Evolutionary conservation across 2,113 vertebrate genomes (phyloP).

Genomic region (Trogon melanurus): DNA sequence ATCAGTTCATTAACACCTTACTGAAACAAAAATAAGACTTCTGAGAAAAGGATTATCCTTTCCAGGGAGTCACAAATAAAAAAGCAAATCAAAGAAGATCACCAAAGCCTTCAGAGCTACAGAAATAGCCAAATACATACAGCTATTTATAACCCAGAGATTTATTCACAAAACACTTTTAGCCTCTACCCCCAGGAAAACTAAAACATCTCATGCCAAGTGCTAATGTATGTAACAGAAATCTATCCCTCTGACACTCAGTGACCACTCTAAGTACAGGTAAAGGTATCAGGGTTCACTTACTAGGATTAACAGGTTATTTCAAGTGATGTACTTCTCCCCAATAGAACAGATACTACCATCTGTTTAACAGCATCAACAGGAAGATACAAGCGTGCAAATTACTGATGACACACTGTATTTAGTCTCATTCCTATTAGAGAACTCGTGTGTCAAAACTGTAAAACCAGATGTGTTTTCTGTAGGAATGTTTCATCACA

Average conservation of each 20-base stretch:
- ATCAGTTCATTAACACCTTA: background rate
- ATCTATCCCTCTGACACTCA: background rate
- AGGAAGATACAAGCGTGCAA: background rate
- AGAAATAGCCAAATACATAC: background rate
- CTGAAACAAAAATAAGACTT: constrained; percentile 16
- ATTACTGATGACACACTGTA: background rate
- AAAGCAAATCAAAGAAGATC: constrained; percentile 12
- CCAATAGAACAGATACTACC: background rate
- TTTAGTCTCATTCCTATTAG: background rate
- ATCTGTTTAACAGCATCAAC: constrained; percentile 20
- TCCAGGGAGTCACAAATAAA: background rate
- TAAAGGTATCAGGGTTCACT: background rate
- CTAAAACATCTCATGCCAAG: background rate
- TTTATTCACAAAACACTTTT: background rate
- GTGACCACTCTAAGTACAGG: background rate
- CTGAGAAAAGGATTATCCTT: constrained; percentile 19
- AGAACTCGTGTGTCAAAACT: background rate
- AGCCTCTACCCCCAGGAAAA: background rate
- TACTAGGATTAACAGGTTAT: constrained; percentile 48
- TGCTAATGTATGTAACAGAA: background rate
- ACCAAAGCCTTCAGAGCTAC: background rate
- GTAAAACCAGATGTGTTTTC: background rate
- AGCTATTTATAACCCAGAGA: constrained; percentile 23
- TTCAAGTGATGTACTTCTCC: constrained; percentile 2
- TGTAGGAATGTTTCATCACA: background rate